Evolutionary conservation across 2,888 invertebrate species (phyloP).

Genomic region (Cybosia mesomella): DNA sequence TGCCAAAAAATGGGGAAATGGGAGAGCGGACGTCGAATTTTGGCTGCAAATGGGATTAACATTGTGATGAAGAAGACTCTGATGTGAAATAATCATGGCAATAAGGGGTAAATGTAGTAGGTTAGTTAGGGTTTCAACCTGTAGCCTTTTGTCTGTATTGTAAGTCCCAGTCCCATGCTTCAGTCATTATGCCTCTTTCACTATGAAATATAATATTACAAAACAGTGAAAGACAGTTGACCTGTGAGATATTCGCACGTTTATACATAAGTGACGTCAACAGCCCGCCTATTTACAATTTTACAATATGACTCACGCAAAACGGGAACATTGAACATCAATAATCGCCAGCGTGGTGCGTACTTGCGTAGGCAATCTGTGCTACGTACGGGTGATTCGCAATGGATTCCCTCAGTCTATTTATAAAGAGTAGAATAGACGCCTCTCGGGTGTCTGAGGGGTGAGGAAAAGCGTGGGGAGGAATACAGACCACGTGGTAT

Average conservation of each 20-base stretch:
- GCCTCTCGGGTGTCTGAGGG: conserved; percentile 27
- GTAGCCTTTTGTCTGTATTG: too few relatives aligned
- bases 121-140: background rate
- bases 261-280: conserved; percentile 27
- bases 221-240: conserved; percentile 4
- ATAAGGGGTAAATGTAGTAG: background rate
- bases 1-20: too few relatives aligned
- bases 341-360: conserved; percentile 49
- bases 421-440: conserved; percentile 71
- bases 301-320: conserved; percentile 59
- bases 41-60: background rate
- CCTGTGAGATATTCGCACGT: conserved; percentile 20
- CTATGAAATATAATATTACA: background rate
- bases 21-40: background rate
- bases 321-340: conserved; percentile 57
- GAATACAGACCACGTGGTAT: conserved; percentile 74
- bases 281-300: conserved; percentile 54
- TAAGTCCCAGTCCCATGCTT: background rate
- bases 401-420: conserved; percentile 79
- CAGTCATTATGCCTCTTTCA: background rate
- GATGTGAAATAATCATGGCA: background rate
- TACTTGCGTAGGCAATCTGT: conserved; percentile 26
- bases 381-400: conserved; percentile 64
- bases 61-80: background rate
- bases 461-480: conserved; percentile 37